Evolutionary conservation across 2,113 vertebrate genomes (phyloP).

Genomic region (Odocoileus hemionus): DNA sequence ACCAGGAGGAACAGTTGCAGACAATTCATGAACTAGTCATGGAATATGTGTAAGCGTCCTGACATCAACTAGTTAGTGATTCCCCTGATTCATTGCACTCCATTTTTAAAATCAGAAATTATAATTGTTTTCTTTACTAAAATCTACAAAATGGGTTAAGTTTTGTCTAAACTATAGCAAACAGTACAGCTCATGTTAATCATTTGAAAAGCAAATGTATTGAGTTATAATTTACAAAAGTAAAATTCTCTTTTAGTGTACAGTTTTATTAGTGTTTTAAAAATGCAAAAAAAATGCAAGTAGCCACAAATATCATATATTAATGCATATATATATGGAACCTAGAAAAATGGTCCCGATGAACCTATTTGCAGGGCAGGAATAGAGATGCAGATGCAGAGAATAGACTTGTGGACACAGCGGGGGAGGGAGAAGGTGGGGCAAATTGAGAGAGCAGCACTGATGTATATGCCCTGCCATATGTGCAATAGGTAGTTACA

Average conservation of each 20-base stretch:
- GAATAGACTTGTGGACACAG: neutral
- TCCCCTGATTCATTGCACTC: neutral
- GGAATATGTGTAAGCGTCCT: accelerated
- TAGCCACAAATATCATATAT: no score
- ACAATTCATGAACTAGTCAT: accelerated
- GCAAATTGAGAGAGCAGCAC: neutral
- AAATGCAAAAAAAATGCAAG: no score
- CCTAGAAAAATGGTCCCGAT: neutral
- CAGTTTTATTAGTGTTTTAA: neutral
- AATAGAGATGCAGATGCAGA: neutral
- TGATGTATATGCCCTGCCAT: accelerated
- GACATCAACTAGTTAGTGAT: neutral
- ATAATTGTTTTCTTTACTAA: neutral
- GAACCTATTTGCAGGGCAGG: neutral
- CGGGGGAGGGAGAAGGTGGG: accelerated
- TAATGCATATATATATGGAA: no score
- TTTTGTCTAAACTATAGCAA: neutral
- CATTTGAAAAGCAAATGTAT: neutral
- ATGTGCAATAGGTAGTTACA: accelerated
- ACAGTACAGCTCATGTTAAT: neutral
- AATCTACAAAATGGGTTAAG: neutral
- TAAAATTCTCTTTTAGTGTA: neutral
- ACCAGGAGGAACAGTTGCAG: accelerated
- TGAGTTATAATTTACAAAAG: neutral
- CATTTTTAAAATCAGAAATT: neutral